Base-by-base conservation (phyloP, 2,113 vertebrate genomes). In the Gobiocypris rarus region DNA sequence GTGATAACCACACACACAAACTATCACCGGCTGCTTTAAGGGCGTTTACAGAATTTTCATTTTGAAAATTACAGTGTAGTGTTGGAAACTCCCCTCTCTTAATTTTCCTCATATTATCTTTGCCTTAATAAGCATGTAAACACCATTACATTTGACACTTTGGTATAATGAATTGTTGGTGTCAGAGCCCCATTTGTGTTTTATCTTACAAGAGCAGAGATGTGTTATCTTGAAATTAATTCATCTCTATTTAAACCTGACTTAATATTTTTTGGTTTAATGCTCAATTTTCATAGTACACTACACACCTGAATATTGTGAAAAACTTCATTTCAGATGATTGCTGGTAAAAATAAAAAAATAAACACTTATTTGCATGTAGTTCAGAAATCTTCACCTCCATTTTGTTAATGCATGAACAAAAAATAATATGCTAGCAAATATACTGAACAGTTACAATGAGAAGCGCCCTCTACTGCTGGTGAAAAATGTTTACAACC, bases 1-100 rank as follows among this genome's bases (percentile, higher is more conserved):
- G 48, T 82, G 61, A 78, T 67, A 78, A 56, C 50, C 75, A 78
- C 22, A 77, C 71, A 75, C 74, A 84, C 59, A 84, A 43, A 83
- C 82, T 19, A 43, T 61, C 58, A 78, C 74, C n/a, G 3, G 9
- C 74, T 56, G 56, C 24, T 69, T 24, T 41, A 34, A 38, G 75
- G 73, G 75, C 73, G 59, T 77, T 67, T 31, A 65, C 74, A 19
- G n/a, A 9, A 9, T 28, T 52, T 75, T 52, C 71, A 41, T 61
- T 80, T 80, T 31, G 24, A 50, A 80, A 65, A 65, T 65, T 31
- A 65, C 59, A 80, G 41, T 19, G 59, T n/a, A 34, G 48, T 7
- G 48, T 52, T 75, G 48, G 14, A 54, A 54, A 54, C 73, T 54
- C 15, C 48, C 48, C 48, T 56, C 19, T 58, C 34, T 6, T n/a